Evolutionary conservation across 2,888 invertebrate genomes (phyloP), one percentile per base, ranked within the genome.

Genomic region (Drosophila neoperkinsi): DNA sequence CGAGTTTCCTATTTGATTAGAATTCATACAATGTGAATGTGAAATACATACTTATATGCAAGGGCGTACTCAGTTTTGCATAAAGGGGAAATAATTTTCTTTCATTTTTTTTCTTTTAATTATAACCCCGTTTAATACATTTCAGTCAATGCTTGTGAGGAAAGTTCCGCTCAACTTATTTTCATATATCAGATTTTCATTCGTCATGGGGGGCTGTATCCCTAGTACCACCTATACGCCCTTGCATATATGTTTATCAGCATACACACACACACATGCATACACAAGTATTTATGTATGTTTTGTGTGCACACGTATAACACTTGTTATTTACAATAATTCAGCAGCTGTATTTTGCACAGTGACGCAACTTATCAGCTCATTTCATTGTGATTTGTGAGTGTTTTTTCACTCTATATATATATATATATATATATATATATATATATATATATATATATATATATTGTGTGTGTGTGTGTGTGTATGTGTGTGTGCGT

Each of bases 1-100:
- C 62, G 61, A 78, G 61, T 76, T 76, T 78, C 74, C 79, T 74
- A 76, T 18, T 67, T 67, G 74, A 79, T 78, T 62, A 78, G 74
- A n/a, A 31, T 46, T 43, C 51, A 41, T 56, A 18, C 28, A 30
- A 34, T 31, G 21, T 9, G 1, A 30, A n/a, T 46, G 46, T 25
- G 46, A 46, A 46, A 46, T 46, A 46, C 25, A 25, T 25, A 46
- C 25, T 16, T 25, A 9, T 4, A 16, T 25, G 16, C 25, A 46
- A 25, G 16, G 46, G 46, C 46, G 46, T 9, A 4, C 25, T 46
- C 16, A 9, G 46, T 16, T 46, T 46, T 21, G 25, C 16, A 16
- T 46, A 9, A 46, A 25, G 46, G 46, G 46, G 46, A 25, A 43
- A 46, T 25, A 46, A 46, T 46, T 9, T 16, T 9, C 28, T 46